phyloP scores from a whole-genome alignment of 2,888 invertebrate genomes.

The Entomobrya multifasciata region DNA sequence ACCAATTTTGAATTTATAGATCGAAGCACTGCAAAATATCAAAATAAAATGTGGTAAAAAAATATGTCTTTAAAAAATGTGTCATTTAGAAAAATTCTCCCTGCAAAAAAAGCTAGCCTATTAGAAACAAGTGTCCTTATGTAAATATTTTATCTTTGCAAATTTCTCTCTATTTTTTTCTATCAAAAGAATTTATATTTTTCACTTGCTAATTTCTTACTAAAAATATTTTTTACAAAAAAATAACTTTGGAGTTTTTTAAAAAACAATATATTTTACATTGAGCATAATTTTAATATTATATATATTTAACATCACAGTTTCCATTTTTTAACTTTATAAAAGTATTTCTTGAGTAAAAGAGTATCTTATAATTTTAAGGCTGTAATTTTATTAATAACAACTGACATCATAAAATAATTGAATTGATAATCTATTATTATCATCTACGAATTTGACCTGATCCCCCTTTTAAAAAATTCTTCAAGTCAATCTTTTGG shows the following conservation, averaged over 20 bases:
- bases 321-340: slow-evolving; percentile 31
- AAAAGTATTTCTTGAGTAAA: not conserved
- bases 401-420: slow-evolving; percentile 36
- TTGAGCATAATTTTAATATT: slow-evolving; percentile 4
- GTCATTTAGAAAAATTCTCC: slow-evolving; percentile 69
- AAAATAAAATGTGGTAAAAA: slow-evolving; percentile 18
- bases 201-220: slow-evolving; percentile 41
- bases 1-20: slow-evolving; percentile 17
- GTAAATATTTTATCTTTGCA: slow-evolving; percentile 31
- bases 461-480: slow-evolving; percentile 63
- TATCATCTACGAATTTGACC: slow-evolving; percentile 57
- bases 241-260: too few relatives aligned
- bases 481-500: slow-evolving; percentile 49
- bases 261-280: too few relatives aligned
- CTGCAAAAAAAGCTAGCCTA: slow-evolving; percentile 79
- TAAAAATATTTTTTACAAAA: slow-evolving; percentile 21
- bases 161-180: slow-evolving; percentile 19
- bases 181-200: slow-evolving; percentile 36
- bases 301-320: not conserved
- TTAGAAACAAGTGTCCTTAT: slow-evolving; percentile 78
- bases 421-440: not conserved
- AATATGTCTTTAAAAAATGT: not conserved
- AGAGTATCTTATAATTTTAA: slow-evolving; percentile 3
- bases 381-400: slow-evolving; percentile 24
- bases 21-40: slow-evolving; percentile 8